phyloP scores from a whole-genome alignment of 2,113 vertebrate genomes.

The Barnardius zonarius region DNA sequence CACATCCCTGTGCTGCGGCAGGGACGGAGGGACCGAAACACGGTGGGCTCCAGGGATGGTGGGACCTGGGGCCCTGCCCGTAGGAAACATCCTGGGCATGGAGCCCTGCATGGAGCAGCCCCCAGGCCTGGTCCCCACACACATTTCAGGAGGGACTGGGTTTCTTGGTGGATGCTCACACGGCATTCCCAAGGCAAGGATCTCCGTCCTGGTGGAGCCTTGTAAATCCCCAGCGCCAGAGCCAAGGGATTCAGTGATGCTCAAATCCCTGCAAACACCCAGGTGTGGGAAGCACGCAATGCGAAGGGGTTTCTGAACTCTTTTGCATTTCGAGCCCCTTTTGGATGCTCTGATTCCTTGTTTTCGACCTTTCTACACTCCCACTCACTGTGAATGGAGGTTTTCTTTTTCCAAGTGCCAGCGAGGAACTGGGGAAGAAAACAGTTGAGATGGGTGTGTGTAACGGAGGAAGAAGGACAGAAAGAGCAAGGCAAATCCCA shows the following conservation, averaged over 20 bases:
- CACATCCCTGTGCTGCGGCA: accelerated
- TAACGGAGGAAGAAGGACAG: not conserved
- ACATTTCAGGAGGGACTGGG: accelerated
- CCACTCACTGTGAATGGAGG: not conserved
- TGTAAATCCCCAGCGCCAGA: accelerated
- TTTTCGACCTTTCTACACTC: not conserved
- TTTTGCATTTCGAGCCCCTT: not conserved
- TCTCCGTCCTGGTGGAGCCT: not conserved
- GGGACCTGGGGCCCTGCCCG: not conserved
- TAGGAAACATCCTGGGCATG: not conserved
- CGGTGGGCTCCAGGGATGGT: not conserved
- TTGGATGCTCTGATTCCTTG: not conserved
- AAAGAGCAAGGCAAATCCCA: accelerated
- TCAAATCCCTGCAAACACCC: not conserved
- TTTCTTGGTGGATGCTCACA: not conserved
- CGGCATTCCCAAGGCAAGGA: not conserved
- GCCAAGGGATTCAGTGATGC: not conserved
- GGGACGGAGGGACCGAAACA: not conserved
- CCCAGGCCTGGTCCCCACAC: too few relatives aligned
- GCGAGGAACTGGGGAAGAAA: not conserved
- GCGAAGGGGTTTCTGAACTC: not conserved
- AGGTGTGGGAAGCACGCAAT: not conserved
- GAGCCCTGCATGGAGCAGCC: not conserved
- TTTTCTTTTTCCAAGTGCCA: not conserved
- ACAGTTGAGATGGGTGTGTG: not conserved